Conservation (phyloP, 2,888 invertebrate species). For the Capitulum mitella region DNA sequence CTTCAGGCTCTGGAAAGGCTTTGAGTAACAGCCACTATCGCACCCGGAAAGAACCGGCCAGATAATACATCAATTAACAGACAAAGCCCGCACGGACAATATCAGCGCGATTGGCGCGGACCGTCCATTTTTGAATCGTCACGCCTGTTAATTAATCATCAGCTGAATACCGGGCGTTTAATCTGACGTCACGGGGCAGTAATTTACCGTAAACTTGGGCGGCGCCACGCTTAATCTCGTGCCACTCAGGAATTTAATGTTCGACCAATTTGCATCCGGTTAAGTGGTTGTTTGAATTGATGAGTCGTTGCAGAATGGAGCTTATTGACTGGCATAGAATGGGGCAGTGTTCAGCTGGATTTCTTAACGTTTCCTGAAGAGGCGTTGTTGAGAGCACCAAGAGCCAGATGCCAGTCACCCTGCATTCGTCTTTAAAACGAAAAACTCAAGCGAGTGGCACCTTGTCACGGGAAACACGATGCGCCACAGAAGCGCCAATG, state of each 20-base stretch:
- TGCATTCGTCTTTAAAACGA: too few relatives aligned
- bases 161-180: neutral
- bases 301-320: neutral
- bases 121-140: neutral
- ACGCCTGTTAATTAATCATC: constrained; percentile 18
- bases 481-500: too few relatives aligned
- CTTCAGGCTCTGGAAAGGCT: too few relatives aligned
- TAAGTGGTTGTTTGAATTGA: constrained; percentile 25
- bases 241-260: constrained; percentile 21
- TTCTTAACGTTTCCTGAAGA: too few relatives aligned
- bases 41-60: neutral
- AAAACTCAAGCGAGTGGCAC: too few relatives aligned
- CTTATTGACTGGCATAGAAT: neutral
- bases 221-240: constrained; percentile 17
- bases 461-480: too few relatives aligned
- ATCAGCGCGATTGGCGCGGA: neutral
- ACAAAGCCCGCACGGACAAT: constrained; percentile 3
- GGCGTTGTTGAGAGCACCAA: too few relatives aligned
- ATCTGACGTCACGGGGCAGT: constrained; percentile 1
- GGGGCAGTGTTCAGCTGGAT: too few relatives aligned
- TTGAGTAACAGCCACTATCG: neutral
- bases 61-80: neutral
- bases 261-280: constrained; percentile 8
- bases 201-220: constrained; percentile 8
- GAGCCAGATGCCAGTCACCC: too few relatives aligned